Evolutionary conservation across 2,888 invertebrate genomes (phyloP).

Genomic region (Xylota sylvarum): DNA sequence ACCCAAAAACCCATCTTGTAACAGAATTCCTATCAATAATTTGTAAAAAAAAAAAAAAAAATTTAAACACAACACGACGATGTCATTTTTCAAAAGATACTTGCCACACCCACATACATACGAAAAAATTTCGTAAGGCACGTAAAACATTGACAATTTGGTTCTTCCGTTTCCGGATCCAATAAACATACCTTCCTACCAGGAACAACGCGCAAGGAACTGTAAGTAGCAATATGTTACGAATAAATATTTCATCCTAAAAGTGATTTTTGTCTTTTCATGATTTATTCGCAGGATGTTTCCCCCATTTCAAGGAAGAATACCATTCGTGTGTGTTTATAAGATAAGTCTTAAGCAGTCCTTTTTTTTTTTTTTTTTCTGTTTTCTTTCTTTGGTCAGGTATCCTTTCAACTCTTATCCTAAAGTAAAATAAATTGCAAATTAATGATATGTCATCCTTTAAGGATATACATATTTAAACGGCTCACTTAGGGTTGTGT

Average conservation of each 20-base stretch:
- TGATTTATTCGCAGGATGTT: conserved; percentile 31
- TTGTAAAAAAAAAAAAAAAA: not conserved
- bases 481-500: conserved; percentile 16
- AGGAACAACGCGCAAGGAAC: not conserved
- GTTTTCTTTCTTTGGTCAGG: conserved; percentile 7
- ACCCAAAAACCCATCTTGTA: too few species aligned
- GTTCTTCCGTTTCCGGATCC: conserved; percentile 15
- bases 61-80: not conserved
- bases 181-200: conserved; percentile 30
- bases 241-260: conserved; percentile 36
- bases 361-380: too few species aligned
- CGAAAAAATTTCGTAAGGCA: not conserved
- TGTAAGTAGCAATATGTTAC: conserved; percentile 16
- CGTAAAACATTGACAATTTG: conserved; percentile 43
- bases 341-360: not conserved
- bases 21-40: too few species aligned
- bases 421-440: conserved; percentile 49
- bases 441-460: conserved; percentile 41
- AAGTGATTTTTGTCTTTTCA: conserved; percentile 31
- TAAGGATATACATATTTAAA: conserved; percentile 37
- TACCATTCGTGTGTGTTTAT: not conserved
- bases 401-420: conserved; percentile 27
- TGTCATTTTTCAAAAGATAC: not conserved
- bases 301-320: not conserved
- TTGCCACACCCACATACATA: not conserved